These are phyloP conservation scores for Drosophila buzzatii DNA, from an alignment of 2,888 invertebrate genomes.

Conservation along the genomic window DNA sequence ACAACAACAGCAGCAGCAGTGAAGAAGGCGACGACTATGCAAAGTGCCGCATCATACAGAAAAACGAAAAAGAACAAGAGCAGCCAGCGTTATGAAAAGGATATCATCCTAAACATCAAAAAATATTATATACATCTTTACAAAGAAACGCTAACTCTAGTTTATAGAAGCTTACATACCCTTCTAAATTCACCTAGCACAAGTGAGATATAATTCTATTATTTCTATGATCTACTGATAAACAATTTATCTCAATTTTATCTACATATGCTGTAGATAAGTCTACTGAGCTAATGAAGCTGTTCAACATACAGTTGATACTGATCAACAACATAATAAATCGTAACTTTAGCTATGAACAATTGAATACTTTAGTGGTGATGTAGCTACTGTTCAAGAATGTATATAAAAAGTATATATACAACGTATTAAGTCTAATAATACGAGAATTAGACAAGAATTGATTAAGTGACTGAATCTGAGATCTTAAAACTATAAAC, in stretches of 20 bases:
- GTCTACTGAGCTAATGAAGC: too few species aligned
- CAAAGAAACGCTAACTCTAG: not conserved
- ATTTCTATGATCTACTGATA: not conserved
- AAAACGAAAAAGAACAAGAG: constrained; percentile 18
- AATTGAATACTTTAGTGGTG: too few species aligned
- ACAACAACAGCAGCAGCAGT: constrained; percentile 10
- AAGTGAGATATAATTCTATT: not conserved
- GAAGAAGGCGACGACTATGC: constrained; percentile 10
- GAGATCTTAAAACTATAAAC: too few species aligned
- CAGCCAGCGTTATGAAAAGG: constrained; percentile 33
- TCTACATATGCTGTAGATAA: not conserved
- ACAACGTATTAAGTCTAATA: too few species aligned
- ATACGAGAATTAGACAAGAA: too few species aligned
- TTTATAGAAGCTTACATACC: not conserved
- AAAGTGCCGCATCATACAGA: constrained; percentile 36
- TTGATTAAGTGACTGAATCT: too few species aligned
- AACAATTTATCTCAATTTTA: not conserved
- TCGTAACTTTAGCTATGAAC: too few species aligned
- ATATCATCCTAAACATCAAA: constrained; percentile 30
- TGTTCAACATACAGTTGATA: too few species aligned
- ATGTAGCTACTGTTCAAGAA: not conserved
- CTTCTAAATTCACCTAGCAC: not conserved
- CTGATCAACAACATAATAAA: too few species aligned
- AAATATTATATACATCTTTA: not conserved
- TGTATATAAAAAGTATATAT: not conserved